Evolutionary conservation across 2,888 invertebrate genomes (phyloP), one percentile per base, ranked within the genome.

Genomic region (Dyspetes luteomarginatus): DNA sequence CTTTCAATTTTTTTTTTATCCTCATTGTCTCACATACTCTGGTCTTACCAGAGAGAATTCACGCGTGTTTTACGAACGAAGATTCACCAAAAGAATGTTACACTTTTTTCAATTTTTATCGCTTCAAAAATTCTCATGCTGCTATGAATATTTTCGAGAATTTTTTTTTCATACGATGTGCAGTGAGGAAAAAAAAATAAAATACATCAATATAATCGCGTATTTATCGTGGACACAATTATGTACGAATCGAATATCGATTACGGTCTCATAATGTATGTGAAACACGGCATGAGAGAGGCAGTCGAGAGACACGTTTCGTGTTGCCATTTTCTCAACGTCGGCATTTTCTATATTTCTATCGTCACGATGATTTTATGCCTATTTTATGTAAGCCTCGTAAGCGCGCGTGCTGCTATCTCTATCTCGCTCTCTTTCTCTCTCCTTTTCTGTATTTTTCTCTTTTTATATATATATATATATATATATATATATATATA

Each of bases 51-150:
- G 48, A 26, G 43, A 60, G 64, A 55, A 72, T 62, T 64, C 69
- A 71, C 69, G 77, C 77, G 71, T 77, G 71, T 77, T 56, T 71
- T 71, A 71, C 77, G 68, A 74, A 30, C 58, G 62, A 64, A 55
- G 65, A 65, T 5, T 45, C 55, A 52, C 55, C 56, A 36, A 28
- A 15, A n/a, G 28, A 30, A 65, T 65, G 56, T 64, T 43, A 55
- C 45, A n/a, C n/a, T n/a, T 73, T 65, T 65, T 65, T 26, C 64
- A 73, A 52, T 73, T 64, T 64, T 28, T n/a, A 12, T 4, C 15
- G 2, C 3, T 4, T 1, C 19, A 5, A 0, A 4, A 3, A 15
- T 48, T 17, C 15, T 48, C 48, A 48, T 15, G 12, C 12, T 7
- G 4, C 7, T 12, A 2, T 36, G 2, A 2, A 36, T 36, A 1